Base-by-base conservation (phyloP, 2,888 invertebrate species). In the Autographa pulchrina region DNA sequence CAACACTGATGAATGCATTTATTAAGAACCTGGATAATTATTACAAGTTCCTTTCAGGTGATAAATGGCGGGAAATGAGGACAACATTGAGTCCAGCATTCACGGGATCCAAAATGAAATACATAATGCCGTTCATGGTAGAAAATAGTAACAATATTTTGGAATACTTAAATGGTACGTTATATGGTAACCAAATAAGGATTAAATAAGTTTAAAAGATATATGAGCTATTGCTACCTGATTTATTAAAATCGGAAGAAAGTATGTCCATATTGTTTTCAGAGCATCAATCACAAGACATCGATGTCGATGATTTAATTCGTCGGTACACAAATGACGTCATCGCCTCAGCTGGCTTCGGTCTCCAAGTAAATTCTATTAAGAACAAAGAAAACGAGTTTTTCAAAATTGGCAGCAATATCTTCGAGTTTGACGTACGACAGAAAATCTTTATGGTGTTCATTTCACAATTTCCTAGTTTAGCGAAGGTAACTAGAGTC, bases 281-380 rank as follows among this genome's bases (percentile, higher is more conserved):
- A 92, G 93, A 78, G 0, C 86, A 89, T 38, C 67, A 78, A 6
- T 78, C 80, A 1, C 85, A 90, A 70, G 90, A 90, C 14, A 77
- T 96, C 0, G 93, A 96, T 41, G 88, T 94, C 0, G 94, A 94
- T 31, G 96, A 96, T 66, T 68, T 94, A 2, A 93, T 95, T 64
- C 94, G 96, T 1, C 92, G 96, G 1, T 97, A 96, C 78, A 94
- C 96, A 0, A 97, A 94, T 81, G 97, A 97, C 84, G 96, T 96
- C 20, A 97, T 97, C 20, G 96, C 97, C 0, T 96, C 96, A 0
- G 91, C 95, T 2, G 96, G 96, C 0, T 97, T 97, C 75, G 97
- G 97, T 0, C 90, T 96, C 0, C 89, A 94, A 72, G 93, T 96
- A 0, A 94, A 97, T 85, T 97, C 97, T 0, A 72, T 96, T 41